Evolutionary conservation across 2,113 vertebrate species (phyloP).

Genomic region (Myotis davidii): DNA sequence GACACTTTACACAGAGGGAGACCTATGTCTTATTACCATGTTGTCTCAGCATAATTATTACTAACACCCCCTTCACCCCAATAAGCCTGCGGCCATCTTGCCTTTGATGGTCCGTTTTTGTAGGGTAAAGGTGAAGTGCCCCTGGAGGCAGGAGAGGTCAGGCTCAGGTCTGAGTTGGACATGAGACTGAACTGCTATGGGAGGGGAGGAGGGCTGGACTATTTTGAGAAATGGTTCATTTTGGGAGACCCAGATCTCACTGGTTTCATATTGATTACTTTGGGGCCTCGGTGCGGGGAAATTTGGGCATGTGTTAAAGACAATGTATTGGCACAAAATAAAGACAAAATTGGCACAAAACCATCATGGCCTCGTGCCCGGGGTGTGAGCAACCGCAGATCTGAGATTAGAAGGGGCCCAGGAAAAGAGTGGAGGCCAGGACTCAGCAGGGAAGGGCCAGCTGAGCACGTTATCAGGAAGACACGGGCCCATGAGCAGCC

Average conservation of each 20-base stretch:
- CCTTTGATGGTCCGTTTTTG: not conserved
- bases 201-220: too few species aligned
- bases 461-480: not conserved
- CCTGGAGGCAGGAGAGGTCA: not conserved
- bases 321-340: not conserved
- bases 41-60: not conserved
- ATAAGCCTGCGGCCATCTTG: not conserved
- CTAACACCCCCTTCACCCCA: not conserved
- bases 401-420: not conserved
- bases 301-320: not conserved
- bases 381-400: not conserved
- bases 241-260: not conserved
- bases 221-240: not conserved
- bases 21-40: not conserved
- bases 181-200: not conserved
- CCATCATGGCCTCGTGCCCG: not conserved
- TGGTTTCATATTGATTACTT: not conserved
- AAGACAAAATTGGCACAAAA: not conserved
- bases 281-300: not conserved
- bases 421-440: too few species aligned
- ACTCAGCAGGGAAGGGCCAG: not conserved
- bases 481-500: not conserved
- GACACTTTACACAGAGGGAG: rapidly evolving
- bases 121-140: too few species aligned
- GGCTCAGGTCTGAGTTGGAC: not conserved